A percentile compares a stretch with the other conserved stretches of the same genome.
Evolutionary conservation across 2,797 vertebrate genomes (phyloP).

Genomic region (Smutsia gigantea): DNA sequence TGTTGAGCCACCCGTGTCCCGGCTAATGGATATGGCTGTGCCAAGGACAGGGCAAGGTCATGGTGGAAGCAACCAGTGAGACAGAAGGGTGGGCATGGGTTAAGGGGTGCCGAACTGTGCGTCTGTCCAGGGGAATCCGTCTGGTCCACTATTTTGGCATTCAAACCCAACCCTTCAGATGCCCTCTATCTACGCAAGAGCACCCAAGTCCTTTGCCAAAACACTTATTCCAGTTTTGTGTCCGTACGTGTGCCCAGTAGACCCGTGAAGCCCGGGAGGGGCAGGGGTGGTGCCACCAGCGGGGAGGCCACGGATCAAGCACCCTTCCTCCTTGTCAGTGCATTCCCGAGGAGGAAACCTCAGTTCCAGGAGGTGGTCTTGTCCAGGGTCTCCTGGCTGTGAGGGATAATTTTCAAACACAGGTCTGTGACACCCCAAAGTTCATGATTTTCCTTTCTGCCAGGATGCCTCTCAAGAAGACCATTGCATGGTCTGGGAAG

Average conservation of each 20-base stretch:
- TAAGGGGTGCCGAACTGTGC: rapidly evolving
- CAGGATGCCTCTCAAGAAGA: rapidly evolving
- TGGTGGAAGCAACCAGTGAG: background rate
- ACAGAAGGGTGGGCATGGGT: background rate
- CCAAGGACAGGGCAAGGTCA: background rate
- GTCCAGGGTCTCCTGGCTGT: background rate
- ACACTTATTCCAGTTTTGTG: rapidly evolving
- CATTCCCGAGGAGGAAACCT: background rate
- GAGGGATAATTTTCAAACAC: background rate
- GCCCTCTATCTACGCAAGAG: no score
- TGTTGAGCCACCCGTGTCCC: rapidly evolving
- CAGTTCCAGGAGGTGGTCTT: background rate
- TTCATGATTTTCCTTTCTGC: background rate
- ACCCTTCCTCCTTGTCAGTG: background rate
- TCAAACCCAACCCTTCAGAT: rapidly evolving
- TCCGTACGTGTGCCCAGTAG: background rate
- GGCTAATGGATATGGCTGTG: rapidly evolving
- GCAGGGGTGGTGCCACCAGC: rapidly evolving
- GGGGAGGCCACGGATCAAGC: background rate
- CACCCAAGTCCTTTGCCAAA: background rate
- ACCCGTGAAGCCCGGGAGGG: no score
- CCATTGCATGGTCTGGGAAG: rapidly evolving
- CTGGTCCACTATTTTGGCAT: rapidly evolving
- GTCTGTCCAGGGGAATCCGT: background rate
- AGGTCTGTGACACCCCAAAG: background rate